Conservation (phyloP, 1,140 invertebrate species). For the Scaptomyza hsui region DNA sequence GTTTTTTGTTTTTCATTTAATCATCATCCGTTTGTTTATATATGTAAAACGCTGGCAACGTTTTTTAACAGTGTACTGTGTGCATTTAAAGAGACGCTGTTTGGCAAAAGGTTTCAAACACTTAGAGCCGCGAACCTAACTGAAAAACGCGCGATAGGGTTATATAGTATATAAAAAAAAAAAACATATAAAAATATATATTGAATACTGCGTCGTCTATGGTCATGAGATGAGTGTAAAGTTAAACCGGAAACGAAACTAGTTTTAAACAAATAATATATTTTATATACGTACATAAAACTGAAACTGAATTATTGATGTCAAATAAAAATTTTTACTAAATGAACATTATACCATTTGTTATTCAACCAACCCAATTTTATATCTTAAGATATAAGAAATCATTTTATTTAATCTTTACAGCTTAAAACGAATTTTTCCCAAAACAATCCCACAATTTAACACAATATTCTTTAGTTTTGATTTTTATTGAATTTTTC, state of each 20-base stretch:
- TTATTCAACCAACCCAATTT: no score
- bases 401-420: no score
- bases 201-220: conserved; percentile 33
- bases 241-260: conserved; percentile 63
- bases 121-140: conserved; percentile 35
- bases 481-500: conserved; percentile 54
- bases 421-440: no score
- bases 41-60: conserved; percentile 33
- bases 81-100: conserved; percentile 48
- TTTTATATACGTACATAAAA: conserved; percentile 74
- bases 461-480: conserved; percentile 44
- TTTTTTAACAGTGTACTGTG: conserved; percentile 43
- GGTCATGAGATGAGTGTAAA: conserved; percentile 59
- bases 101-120: conserved; percentile 43
- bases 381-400: neutral
- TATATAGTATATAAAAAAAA: conserved; percentile 33
- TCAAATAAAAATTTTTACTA: conserved; percentile 79
- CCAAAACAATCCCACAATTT: conserved; percentile 2
- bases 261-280: conserved; percentile 76
- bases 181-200: conserved; percentile 22
- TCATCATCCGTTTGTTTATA: conserved; percentile 43
- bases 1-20: conserved; percentile 56
- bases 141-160: conserved; percentile 42
- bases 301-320: conserved; percentile 77
- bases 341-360: no score